These are phyloP conservation scores for Oxyteleia sp. DNA, from an alignment of 2,888 invertebrate species.

Conservation along the genomic window DNA sequence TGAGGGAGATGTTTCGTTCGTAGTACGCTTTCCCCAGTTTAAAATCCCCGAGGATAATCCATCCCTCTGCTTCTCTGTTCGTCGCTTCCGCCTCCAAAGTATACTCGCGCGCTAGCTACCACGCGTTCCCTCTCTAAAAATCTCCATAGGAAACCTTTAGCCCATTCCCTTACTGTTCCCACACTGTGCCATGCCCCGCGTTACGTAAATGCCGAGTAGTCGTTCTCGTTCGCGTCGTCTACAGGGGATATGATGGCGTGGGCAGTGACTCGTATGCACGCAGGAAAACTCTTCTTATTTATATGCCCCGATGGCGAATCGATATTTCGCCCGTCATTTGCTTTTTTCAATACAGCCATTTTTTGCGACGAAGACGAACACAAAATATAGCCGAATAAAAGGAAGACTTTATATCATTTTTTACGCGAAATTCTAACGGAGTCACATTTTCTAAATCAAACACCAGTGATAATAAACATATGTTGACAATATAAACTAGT, in stretches of 20 bases:
- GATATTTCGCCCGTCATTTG: slow-evolving; percentile 83
- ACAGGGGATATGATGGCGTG: slow-evolving; percentile 80
- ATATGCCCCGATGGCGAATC: slow-evolving; percentile 85
- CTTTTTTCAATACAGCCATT: slow-evolving; percentile 71
- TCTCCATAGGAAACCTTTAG: slow-evolving; percentile 70
- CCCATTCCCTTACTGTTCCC: slow-evolving; percentile 67
- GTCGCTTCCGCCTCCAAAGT: slow-evolving; percentile 77
- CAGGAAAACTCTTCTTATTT: slow-evolving; percentile 87
- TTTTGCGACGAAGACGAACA: slow-evolving; percentile 30
- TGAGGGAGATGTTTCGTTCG: slow-evolving; percentile 86
- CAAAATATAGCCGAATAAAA: slow-evolving; percentile 14
- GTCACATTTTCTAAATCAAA: too few relatives aligned
- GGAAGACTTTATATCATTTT: background rate
- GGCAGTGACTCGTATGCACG: slow-evolving; percentile 87
- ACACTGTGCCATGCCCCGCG: slow-evolving; percentile 75
- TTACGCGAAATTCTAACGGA: background rate
- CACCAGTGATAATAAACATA: too few relatives aligned
- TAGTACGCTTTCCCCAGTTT: slow-evolving; percentile 81
- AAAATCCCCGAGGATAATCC: slow-evolving; percentile 84
- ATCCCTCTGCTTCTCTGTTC: slow-evolving; percentile 79
- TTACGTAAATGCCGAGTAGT: slow-evolving; percentile 82
- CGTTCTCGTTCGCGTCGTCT: slow-evolving; percentile 67
- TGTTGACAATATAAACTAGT: too few relatives aligned
- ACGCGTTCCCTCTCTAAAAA: slow-evolving; percentile 75
- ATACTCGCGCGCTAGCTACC: slow-evolving; percentile 76